Percentiles rank a stretch among this genome's conserved stretches.
Conservation (phyloP, 2,113 vertebrate genomes). For the Percopsis transmontana region DNA sequence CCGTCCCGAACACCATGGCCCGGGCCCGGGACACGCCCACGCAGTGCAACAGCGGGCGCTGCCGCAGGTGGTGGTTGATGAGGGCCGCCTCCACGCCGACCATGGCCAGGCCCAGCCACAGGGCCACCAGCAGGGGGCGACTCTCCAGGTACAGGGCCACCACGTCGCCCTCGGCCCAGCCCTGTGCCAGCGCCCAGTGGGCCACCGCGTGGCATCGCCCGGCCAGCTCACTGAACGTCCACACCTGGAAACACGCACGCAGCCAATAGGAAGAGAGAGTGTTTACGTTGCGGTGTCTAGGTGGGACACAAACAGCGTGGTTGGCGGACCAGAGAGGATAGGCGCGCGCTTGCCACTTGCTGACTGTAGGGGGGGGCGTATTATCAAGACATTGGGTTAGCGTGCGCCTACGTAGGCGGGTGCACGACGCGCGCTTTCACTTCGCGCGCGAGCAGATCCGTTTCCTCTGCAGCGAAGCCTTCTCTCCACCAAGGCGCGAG, state of each 20-base stretch:
- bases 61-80: conserved; percentile 84
- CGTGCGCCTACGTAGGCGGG: too few relatives aligned
- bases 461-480: too few relatives aligned
- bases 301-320: too few relatives aligned
- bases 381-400: too few relatives aligned
- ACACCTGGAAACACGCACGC: conserved; percentile 54
- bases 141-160: conserved; percentile 87
- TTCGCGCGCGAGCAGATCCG: too few relatives aligned
- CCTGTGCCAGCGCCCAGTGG: conserved; percentile 75
- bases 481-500: too few relatives aligned
- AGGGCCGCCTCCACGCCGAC: conserved; percentile 82
- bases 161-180: conserved; percentile 80
- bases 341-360: too few relatives aligned
- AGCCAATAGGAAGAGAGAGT: background rate
- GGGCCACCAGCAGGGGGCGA: conserved; percentile 78
- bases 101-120: conserved; percentile 90
- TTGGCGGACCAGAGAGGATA: too few relatives aligned
- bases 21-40: conserved; percentile 76
- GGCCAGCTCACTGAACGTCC: conserved; percentile 83
- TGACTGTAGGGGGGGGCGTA: too few relatives aligned
- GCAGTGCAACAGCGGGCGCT: conserved; percentile 81
- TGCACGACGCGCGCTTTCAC: too few relatives aligned
- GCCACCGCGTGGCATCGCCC: conserved; percentile 81
- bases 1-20: conserved; percentile 80
- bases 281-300: background rate